Evolutionary conservation across 1,140 invertebrate genomes (phyloP).

Genomic region (Arion vulgaris): DNA sequence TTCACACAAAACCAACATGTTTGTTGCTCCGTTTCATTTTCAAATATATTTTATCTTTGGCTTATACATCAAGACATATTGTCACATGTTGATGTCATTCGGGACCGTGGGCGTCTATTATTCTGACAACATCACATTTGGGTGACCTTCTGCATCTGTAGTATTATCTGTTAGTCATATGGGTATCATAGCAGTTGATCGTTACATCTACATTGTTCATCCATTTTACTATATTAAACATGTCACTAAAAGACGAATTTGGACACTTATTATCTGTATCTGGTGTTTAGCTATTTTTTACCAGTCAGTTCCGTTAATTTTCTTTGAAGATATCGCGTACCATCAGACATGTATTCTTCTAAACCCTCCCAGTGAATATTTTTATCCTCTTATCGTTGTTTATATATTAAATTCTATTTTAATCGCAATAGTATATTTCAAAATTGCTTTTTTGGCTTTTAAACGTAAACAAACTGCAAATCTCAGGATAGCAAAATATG

Average conservation of each 20-base stretch:
- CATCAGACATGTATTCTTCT: not conserved
- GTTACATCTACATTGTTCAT: not conserved
- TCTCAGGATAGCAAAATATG: not conserved
- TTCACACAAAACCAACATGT: not conserved
- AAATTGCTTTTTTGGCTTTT: not conserved
- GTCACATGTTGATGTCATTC: not conserved
- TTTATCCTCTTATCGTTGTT: not conserved
- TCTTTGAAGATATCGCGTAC: not conserved
- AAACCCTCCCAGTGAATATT: not conserved
- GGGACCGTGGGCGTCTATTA: not conserved
- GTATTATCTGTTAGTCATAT: not conserved
- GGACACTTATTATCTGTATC: not conserved
- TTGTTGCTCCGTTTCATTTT: not conserved
- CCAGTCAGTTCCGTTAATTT: not conserved
- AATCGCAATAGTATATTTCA: not conserved
- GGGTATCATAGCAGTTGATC: not conserved
- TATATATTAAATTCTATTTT: not conserved
- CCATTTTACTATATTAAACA: not conserved
- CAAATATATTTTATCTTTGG: not conserved
- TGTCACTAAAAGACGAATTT: not conserved
- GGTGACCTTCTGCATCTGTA: not conserved
- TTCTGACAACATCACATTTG: not conserved
- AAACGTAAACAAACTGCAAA: not conserved
- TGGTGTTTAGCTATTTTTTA: not conserved
- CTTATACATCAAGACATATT: not conserved